Evolutionary conservation across 1,140 invertebrate species (phyloP), one percentile per base, ranked within the genome.

Genomic region (Drosophila nigrodunni): DNA sequence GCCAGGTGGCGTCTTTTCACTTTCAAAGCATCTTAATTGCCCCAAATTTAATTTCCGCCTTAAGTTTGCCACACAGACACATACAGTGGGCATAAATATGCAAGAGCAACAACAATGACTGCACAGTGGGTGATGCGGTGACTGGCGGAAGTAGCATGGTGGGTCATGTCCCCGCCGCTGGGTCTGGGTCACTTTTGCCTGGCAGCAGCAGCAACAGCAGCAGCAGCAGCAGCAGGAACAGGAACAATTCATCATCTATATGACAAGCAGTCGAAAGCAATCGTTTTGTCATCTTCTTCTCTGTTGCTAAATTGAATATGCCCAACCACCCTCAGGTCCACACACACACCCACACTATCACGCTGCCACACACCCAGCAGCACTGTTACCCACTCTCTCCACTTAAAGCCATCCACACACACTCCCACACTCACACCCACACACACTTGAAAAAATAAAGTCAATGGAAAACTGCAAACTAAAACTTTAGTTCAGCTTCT

Each of bases 241-340:
- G 83, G 85, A 88, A 88, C 83, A 88, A 88, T 88, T 88, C 83
- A 88, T 88, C 83, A 88, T 88, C 83, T 65, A 78, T 85, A 89
- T 83, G 83, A 89, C 83, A 88, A 88, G 83, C 85, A 88, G 85
- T 88, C 83, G 85, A 88, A 89, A 88, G 85, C 85, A 88, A 88
- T 88, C 85, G 85, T 88, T 88, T 88, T 88, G 85, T 88, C 85
- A 88, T 88, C 83, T 88, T 88, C 83, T 88, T 85, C 85, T 89
- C 77, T 89, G 85, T 89, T 88, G 80, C 85, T 89, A 89, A 88
- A 88, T 88, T 88, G 85, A 88, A 88, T 88, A 88, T 88, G 77
- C 58, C 66, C 61, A 69, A 55, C 59, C 30, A 41, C 18, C 57
- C 70, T 4, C 47, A 21, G 37, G 10, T 46, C 39, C 2, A 7